Evolutionary conservation across 2,888 invertebrate species (phyloP), one percentile per base, ranked within the genome.

Genomic region (Strigamia transsilvanica): DNA sequence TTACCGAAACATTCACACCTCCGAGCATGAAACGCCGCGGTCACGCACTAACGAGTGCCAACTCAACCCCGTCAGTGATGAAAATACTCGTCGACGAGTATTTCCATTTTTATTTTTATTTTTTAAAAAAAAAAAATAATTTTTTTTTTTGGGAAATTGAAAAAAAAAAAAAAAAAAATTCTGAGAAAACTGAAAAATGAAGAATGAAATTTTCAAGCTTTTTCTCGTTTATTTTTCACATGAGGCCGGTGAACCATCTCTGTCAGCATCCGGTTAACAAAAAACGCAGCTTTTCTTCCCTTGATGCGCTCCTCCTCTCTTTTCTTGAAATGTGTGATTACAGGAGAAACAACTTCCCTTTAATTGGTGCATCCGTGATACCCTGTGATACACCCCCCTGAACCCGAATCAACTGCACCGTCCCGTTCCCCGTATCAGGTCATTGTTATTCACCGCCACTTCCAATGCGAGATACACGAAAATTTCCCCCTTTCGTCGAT

Each of bases 1-100:
- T 51, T 51, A 51, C 51, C 51, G 51, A n/a, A 51, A 51, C 51
- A 51, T 51, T 51, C 51, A 51, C 51, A 51, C 51, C 51, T 51
- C 51, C 51, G 51, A 51, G 51, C 51, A 51, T 51, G 51, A 51
- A 51, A 51, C 51, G 51, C n/a, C 10, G 51, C 51, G 51, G 51
- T 51, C 51, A 51, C 51, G 51, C 51, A 51, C 51, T 51, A 51
- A 51, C n/a, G 51, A 9, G 51, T 51, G 51, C 51, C n/a, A 51
- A 51, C 51, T 51, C 51, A 51, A 51, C 51, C 51, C n/a, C 51
- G 51, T 51, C 51, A 51, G 51, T 51, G 51, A n/a, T 12, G 51
- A n/a, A n/a, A n/a, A n/a, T 34, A 5, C 34, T n/a, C n/a, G n/a
- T n/a, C n/a, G n/a, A n/a, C n/a, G n/a, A n/a, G n/a, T n/a, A n/a